These are phyloP conservation scores for Bujurquina vittata DNA, from an alignment of 2,113 vertebrate genomes.

Conservation along the genomic window DNA sequence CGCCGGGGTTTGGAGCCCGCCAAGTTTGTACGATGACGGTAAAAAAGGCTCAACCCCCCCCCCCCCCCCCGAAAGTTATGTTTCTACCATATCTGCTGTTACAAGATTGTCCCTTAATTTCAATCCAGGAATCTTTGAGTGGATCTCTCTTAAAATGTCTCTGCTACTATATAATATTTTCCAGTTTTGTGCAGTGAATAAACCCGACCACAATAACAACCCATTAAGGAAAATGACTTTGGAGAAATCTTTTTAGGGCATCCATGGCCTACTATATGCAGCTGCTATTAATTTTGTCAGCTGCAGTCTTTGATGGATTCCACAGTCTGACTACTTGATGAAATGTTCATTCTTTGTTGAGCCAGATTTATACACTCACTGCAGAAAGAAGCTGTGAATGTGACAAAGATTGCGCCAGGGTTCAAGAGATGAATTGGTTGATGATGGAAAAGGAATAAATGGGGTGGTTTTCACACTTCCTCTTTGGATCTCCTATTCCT, in stretches of 20 bases:
- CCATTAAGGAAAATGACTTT: not conserved
- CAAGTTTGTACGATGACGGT: no score
- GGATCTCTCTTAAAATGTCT: not conserved
- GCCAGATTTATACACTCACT: not conserved
- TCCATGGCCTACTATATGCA: not conserved
- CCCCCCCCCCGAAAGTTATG: not conserved
- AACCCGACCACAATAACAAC: not conserved
- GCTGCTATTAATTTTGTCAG: not conserved
- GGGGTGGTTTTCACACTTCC: constrained; percentile 47
- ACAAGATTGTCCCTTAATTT: rapidly evolving
- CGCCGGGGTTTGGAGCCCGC: no score
- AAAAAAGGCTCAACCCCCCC: no score
- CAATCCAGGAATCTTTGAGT: not conserved
- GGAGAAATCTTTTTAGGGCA: not conserved
- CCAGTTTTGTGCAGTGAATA: rapidly evolving
- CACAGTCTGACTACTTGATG: not conserved
- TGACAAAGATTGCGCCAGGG: not conserved
- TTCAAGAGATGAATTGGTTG: constrained; percentile 7
- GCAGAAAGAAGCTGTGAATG: constrained; percentile 9
- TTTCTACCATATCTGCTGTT: not conserved
- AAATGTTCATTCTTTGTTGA: constrained; percentile 3
- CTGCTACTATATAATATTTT: not conserved
- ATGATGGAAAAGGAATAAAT: constrained; percentile 61
- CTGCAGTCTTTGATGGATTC: not conserved
- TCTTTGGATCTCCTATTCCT: constrained; percentile 26